These are phyloP conservation scores for Sebastes taczanowskii DNA, from an alignment of 2,797 vertebrate species.

Conservation along the genomic window DNA sequence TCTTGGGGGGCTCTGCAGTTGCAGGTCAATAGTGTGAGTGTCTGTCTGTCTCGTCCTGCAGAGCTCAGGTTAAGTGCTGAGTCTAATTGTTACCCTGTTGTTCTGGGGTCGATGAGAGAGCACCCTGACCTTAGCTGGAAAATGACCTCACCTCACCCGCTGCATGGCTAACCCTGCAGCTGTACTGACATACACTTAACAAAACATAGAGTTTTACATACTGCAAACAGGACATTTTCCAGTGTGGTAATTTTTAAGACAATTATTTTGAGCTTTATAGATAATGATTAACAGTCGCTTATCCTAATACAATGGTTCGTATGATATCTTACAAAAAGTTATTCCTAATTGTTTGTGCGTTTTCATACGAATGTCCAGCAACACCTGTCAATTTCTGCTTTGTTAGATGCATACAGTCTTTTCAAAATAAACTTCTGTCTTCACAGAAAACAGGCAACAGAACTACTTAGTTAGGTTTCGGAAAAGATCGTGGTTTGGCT, in stretches of 20 bases:
- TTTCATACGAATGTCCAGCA: no score
- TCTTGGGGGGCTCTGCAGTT: conserved; percentile 65
- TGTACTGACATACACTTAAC: not conserved
- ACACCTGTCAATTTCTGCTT: no score
- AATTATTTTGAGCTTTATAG: not conserved
- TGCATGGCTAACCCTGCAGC: conserved; percentile 22
- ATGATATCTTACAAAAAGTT: no score
- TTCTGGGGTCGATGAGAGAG: conserved; percentile 69
- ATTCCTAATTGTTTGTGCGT: no score
- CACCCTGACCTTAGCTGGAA: conserved; percentile 57
- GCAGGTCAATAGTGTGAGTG: conserved; percentile 77
- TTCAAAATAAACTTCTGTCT: no score
- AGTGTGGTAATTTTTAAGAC: not conserved
- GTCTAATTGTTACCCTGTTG: conserved; percentile 69
- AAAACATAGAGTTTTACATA: not conserved
- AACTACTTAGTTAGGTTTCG: not conserved
- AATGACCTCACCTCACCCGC: conserved; percentile 50
- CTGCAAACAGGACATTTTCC: not conserved
- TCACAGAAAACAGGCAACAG: not conserved
- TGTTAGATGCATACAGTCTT: no score
- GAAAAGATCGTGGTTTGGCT: not conserved
- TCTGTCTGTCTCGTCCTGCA: conserved; percentile 69
- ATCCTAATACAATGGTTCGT: no score
- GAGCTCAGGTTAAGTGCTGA: conserved; percentile 67
- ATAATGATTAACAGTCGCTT: fast-evolving